These are phyloP conservation scores for Scaptomyza polygonia DNA, from an alignment of 2,888 invertebrate genomes.

Conservation along the genomic window DNA sequence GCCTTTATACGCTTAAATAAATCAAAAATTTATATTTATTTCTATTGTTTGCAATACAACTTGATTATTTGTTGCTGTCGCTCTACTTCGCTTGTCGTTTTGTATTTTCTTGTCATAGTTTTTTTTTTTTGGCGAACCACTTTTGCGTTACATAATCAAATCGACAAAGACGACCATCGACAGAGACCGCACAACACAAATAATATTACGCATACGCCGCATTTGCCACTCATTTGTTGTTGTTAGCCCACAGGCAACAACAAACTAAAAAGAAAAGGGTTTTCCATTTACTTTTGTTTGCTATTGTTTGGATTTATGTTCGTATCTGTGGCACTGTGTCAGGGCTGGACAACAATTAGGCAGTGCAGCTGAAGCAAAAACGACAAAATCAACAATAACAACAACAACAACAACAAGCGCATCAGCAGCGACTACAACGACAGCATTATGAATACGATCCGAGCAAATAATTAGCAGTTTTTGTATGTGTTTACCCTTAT, in stretches of 20 bases:
- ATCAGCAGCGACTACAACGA: constrained; percentile 19
- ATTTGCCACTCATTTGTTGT: constrained; percentile 59
- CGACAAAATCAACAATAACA: not conserved
- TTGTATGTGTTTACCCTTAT: constrained; percentile 28
- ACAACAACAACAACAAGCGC: constrained; percentile 21
- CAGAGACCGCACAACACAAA: constrained; percentile 57
- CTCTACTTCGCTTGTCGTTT: constrained; percentile 13
- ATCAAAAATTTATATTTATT: constrained; percentile 67
- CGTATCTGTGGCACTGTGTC: constrained; percentile 69
- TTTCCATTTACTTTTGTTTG: constrained; percentile 53
- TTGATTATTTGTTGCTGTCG: constrained; percentile 29
- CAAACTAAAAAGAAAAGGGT: constrained; percentile 22
- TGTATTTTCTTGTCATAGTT: constrained; percentile 11
- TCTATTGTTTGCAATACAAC: constrained; percentile 47
- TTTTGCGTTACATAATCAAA: constrained; percentile 77
- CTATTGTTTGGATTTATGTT: constrained; percentile 30
- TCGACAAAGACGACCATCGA: constrained; percentile 42
- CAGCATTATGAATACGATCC: constrained; percentile 55
- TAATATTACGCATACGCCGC: constrained; percentile 75
- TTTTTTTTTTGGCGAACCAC: constrained; percentile 56
- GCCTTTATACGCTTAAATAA: constrained; percentile 74
- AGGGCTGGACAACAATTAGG: constrained; percentile 78
- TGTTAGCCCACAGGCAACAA: constrained; percentile 31
- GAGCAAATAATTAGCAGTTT: constrained; percentile 62
- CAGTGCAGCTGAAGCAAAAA: constrained; percentile 19